Conservation (phyloP, 2,888 invertebrate genomes). For the Platycheirus rosarum region DNA sequence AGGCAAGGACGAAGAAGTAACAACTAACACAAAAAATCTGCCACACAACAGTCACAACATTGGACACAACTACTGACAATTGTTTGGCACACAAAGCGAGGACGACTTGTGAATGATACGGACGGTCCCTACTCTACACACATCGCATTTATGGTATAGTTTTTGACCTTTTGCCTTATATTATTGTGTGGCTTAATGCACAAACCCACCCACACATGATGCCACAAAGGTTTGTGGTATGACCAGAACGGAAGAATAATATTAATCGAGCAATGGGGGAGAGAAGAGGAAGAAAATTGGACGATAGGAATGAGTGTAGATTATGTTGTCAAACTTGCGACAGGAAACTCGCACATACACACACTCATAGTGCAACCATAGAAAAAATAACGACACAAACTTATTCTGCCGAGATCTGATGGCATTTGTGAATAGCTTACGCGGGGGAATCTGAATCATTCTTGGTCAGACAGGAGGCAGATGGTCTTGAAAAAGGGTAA, state of each 20-base stretch:
- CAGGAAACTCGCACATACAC: conserved; percentile 44
- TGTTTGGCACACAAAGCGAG: conserved; percentile 59
- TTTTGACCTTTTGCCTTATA: conserved; percentile 61
- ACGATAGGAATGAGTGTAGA: conserved; percentile 28
- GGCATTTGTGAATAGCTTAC: conserved; percentile 56
- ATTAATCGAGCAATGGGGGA: conserved; percentile 25
- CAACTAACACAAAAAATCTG: conserved; percentile 10
- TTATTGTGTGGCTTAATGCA: conserved; percentile 27
- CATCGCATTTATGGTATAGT: conserved; percentile 58
- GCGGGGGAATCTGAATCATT: conserved; percentile 14
- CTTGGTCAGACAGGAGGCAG: conserved; percentile 26
- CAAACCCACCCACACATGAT: not conserved
- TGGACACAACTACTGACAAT: conserved; percentile 67
- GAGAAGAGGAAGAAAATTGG: not conserved
- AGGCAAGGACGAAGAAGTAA: conserved; percentile 18
- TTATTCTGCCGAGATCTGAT: conserved; percentile 47
- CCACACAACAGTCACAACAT: conserved; percentile 54
- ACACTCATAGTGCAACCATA: not conserved
- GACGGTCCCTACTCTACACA: conserved; percentile 34
- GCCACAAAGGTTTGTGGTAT: conserved; percentile 1
- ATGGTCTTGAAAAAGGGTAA: conserved; percentile 11
- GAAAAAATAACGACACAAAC: conserved; percentile 25
- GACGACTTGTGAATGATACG: conserved; percentile 35
- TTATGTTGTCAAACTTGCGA: conserved; percentile 71
- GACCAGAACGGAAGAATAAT: conserved; percentile 25